phyloP scores from a whole-genome alignment of 2,113 vertebrate species.

The Donacobius atricapilla region DNA sequence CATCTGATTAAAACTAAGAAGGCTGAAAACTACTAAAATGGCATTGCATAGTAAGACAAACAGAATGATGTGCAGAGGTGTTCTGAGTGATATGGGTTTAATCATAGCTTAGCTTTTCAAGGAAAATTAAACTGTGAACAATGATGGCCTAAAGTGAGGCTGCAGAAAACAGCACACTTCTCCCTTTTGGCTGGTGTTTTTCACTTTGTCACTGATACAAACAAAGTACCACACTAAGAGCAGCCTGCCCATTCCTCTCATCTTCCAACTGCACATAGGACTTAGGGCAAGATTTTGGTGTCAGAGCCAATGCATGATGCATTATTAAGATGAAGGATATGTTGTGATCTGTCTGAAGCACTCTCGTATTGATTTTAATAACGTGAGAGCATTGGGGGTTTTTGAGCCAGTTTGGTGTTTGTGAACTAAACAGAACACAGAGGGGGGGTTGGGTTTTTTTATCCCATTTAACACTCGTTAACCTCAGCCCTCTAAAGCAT shows the following conservation, averaged over 20 bases:
- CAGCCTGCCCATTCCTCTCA: background rate
- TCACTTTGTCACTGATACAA: background rate
- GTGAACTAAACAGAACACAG: background rate
- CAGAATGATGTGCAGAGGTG: background rate
- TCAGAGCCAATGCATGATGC: background rate
- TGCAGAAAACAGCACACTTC: background rate
- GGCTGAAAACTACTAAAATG: background rate
- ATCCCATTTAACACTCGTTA: slow-evolving; percentile 10
- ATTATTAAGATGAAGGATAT: background rate
- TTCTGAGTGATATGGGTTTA: background rate
- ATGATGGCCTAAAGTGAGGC: background rate
- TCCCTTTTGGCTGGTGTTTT: background rate
- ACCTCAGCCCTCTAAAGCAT: background rate
- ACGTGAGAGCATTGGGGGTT: background rate
- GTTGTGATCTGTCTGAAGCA: background rate
- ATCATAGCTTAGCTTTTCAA: background rate
- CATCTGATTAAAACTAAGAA: background rate
- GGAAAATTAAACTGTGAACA: background rate
- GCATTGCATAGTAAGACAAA: background rate
- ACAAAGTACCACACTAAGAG: background rate
- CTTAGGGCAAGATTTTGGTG: background rate
- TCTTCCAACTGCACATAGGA: background rate
- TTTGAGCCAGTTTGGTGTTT: background rate
- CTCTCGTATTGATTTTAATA: background rate
- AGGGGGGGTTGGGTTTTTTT: no score